Evolutionary conservation across 2,888 invertebrate genomes (phyloP), one percentile per base, ranked within the genome.

Genomic region (Ennomos fuscantarius): DNA sequence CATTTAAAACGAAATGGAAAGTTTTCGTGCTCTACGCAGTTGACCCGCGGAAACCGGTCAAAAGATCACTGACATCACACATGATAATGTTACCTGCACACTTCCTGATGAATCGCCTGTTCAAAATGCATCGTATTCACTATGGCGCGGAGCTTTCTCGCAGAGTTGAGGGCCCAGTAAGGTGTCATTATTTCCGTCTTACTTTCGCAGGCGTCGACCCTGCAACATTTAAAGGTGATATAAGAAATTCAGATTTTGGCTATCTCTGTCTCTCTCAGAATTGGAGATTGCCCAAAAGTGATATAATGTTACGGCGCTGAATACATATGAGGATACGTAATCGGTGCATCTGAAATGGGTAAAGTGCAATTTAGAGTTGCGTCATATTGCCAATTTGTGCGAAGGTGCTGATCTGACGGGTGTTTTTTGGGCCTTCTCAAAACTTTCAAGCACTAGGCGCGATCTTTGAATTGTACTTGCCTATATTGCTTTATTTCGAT

Each of bases 91-190:
- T 92, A 97, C 97, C 97, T 95, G 94, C 98, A 98, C 61, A 97
- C 96, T 94, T 98, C 98, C 83, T 98, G 98, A 81, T 98, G 98
- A 74, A 98, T 97, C 47, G 98, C 98, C 85, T 98, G 98, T 79
- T 98, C 98, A 78, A 98, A 97, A 86, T 98, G 97, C 89, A 97
- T 97, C 9, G 97, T 98, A 84, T 98, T 98, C 48, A 98, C 98
- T 65, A 98, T 97, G 33, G 98, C 98, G 51, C 98, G 93, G 55
- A 97, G 94, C 89, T 98, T 97, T 50, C 97, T 97, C 12, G 97
- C 97, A 1, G 97, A 97, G 86, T 98, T 98, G 12, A 97, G 95
- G 8, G 98, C 98, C 98, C 98, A 98, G 79, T 97, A 98, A 0
- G 98, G 98, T 2, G 98, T 98, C 60, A 97, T 96, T 73, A 98